phyloP scores from a whole-genome alignment of 1,140 invertebrate species.

The Papilio glaucus region DNA sequence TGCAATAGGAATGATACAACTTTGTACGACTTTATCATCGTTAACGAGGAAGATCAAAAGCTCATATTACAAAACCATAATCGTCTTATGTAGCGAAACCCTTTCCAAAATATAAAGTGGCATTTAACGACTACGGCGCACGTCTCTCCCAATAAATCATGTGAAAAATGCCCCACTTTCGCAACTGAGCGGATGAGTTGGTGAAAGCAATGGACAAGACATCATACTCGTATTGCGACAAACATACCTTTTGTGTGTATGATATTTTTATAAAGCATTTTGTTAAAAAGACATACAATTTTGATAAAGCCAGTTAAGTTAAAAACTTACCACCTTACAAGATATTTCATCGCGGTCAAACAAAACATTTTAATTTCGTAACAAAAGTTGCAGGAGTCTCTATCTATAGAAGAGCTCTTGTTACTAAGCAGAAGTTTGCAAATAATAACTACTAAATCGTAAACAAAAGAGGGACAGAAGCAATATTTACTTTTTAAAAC shows the following conservation, averaged over 20 bases:
- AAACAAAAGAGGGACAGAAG: too few relatives aligned
- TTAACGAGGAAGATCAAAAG: constrained; percentile 13
- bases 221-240: constrained; percentile 28
- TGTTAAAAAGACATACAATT: background rate
- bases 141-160: constrained; percentile 39
- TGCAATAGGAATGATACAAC: background rate
- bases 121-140: constrained; percentile 21
- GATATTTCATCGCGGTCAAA: too few relatives aligned
- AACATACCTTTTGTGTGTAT: constrained; percentile 23
- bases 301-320: background rate
- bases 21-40: background rate
- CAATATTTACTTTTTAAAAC: too few relatives aligned
- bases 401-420: too few relatives aligned
- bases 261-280: background rate
- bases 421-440: too few relatives aligned
- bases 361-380: too few relatives aligned
- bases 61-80: constrained; percentile 22
- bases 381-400: too few relatives aligned
- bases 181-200: constrained; percentile 27
- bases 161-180: constrained; percentile 38
- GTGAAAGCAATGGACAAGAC: constrained; percentile 35
- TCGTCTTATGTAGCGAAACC: constrained; percentile 17
- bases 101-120: constrained; percentile 30
- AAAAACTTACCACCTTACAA: background rate
- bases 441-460: too few relatives aligned